Percentiles rank a stretch among this genome's conserved stretches.
These are phyloP conservation scores for Microtus richardsoni DNA, from an alignment of 2,113 vertebrate genomes.

Conservation along the genomic window DNA sequence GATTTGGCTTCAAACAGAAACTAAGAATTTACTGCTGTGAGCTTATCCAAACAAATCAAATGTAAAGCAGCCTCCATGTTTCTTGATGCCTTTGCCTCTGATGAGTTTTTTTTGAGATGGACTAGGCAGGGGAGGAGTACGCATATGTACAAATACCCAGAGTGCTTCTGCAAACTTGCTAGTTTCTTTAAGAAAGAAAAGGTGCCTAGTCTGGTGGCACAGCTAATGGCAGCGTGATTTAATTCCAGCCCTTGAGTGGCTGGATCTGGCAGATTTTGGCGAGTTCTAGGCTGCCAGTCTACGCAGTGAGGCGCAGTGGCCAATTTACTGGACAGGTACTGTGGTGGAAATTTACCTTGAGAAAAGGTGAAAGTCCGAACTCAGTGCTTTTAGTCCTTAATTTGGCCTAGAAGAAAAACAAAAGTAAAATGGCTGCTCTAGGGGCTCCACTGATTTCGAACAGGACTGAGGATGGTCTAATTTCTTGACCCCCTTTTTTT, in stretches of 20 bases:
- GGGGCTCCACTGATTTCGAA: not conserved
- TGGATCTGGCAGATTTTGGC: not conserved
- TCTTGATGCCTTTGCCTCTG: not conserved
- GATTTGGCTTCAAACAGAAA: not conserved
- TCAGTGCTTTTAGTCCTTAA: not conserved
- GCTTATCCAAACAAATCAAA: not conserved
- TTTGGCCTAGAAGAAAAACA: not conserved
- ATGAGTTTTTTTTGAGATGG: not conserved
- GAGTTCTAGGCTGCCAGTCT: not conserved
- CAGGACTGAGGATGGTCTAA: not conserved
- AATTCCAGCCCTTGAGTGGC: not conserved
- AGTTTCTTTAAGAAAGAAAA: not conserved
- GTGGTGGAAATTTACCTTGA: not conserved
- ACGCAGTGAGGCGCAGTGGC: not conserved
- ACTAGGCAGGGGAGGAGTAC: not conserved
- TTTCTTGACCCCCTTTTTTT: not conserved
- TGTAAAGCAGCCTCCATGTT: not conserved
- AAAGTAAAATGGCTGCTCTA: not conserved
- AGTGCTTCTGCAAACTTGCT: not conserved
- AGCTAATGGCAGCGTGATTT: no score
- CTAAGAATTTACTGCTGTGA: not conserved
- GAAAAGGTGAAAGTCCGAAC: not conserved
- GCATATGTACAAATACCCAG: accelerated
- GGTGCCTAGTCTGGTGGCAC: not conserved
- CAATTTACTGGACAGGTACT: not conserved